A percentile compares a stretch with the other conserved stretches of the same genome.
phyloP scores from a whole-genome alignment of 2,888 invertebrate genomes.

The Tetranychus piercei region DNA sequence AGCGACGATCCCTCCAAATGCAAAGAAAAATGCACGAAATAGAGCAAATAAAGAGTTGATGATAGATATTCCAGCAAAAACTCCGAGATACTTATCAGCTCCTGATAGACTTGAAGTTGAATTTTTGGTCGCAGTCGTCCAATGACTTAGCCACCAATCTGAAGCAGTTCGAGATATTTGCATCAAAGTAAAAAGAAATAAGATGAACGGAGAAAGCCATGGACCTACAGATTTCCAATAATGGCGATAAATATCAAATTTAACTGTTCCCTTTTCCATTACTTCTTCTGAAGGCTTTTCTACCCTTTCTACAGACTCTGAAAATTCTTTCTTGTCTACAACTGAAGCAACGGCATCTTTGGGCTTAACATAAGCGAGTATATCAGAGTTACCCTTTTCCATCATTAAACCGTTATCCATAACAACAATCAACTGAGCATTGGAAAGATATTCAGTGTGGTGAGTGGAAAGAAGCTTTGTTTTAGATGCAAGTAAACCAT shows the following conservation, averaged over 20 bases:
- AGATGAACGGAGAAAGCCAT: constrained; percentile 42
- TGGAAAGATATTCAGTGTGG: constrained; percentile 50
- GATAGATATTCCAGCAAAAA: constrained; percentile 59
- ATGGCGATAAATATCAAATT: constrained; percentile 50
- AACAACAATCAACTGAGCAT: constrained; percentile 49
- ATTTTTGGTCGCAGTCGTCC: constrained; percentile 45
- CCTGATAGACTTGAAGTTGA: not conserved
- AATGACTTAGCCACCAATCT: constrained; percentile 82
- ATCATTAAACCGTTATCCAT: constrained; percentile 49
- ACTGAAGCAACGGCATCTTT: not conserved
- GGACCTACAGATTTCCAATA: constrained; percentile 63
- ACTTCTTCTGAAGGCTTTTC: constrained; percentile 30
- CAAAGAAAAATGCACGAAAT: constrained; percentile 76
- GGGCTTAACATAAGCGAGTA: not conserved
- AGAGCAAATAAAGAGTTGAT: constrained; percentile 68
- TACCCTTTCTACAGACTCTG: constrained; percentile 32
- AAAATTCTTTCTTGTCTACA: constrained; percentile 19
- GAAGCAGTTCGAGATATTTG: constrained; percentile 72
- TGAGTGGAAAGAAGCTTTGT: constrained; percentile 74
- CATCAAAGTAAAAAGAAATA: constrained; percentile 63
- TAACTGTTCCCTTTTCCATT: constrained; percentile 40
- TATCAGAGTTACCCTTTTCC: constrained; percentile 40
- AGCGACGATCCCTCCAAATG: constrained; percentile 79
- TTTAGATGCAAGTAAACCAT: constrained; percentile 54
- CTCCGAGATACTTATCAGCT: constrained; percentile 40